These are phyloP conservation scores for Hydrocynus forskahlii DNA, from an alignment of 2,797 vertebrate genomes.

Conservation along the genomic window DNA sequence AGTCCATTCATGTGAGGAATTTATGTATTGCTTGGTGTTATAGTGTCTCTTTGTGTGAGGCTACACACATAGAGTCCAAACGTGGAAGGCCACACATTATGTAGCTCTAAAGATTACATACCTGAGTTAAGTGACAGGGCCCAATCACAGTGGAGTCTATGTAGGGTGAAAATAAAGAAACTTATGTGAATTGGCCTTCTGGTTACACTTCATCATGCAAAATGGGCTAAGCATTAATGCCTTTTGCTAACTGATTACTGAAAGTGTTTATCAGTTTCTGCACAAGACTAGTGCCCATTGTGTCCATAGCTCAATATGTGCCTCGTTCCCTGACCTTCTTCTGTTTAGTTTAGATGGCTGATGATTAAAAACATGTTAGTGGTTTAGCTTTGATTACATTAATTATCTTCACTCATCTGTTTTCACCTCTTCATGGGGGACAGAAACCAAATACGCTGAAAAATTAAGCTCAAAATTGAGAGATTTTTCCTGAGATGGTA, in stretches of 20 bases:
- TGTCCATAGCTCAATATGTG: slow-evolving; percentile 15
- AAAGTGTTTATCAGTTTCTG: slow-evolving; percentile 35
- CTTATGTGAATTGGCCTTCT: slow-evolving; percentile 23
- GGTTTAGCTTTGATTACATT: slow-evolving; percentile 32
- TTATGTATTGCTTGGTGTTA: neutral
- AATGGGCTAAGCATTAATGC: neutral
- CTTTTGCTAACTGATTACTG: slow-evolving; percentile 32
- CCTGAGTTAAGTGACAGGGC: slow-evolving; percentile 15
- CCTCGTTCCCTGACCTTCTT: slow-evolving; percentile 21
- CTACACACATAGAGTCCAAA: neutral
- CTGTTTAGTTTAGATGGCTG: slow-evolving; percentile 25
- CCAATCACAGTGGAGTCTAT: slow-evolving; percentile 2
- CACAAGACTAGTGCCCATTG: slow-evolving; percentile 16
- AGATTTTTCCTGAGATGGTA: neutral
- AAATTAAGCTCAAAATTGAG: neutral
- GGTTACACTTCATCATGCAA: slow-evolving; percentile 22
- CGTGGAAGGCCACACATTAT: slow-evolving; percentile 11
- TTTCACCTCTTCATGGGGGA: neutral
- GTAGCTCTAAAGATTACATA: neutral
- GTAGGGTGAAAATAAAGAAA: slow-evolving; percentile 10
- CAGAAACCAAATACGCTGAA: neutral
- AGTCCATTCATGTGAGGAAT: slow-evolving; percentile 57
- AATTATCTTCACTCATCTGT: neutral
- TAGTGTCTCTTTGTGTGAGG: neutral
- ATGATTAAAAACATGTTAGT: slow-evolving; percentile 34